Evolutionary conservation across 2,888 invertebrate genomes (phyloP).

Genomic region (Pristionchus fissidentatus): DNA sequence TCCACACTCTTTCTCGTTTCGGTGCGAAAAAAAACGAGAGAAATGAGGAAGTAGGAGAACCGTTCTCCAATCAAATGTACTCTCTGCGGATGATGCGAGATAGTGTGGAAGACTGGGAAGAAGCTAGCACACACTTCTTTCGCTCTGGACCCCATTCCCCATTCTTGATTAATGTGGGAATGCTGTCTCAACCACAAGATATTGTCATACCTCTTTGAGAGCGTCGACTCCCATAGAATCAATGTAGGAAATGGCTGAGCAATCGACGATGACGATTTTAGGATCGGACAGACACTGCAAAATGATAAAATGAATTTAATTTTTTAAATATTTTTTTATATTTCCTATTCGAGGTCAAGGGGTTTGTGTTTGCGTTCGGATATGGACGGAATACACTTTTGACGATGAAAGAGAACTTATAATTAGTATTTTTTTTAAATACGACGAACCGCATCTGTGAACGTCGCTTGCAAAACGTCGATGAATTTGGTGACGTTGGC

Average conservation of each 20-base stretch:
- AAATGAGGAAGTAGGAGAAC: background rate
- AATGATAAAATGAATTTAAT: background rate
- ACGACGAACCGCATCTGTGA: slow-evolving; percentile 51
- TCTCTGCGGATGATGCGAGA: no score
- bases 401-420: no score
- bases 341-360: no score
- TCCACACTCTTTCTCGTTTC: no score
- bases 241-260: slow-evolving; percentile 63
- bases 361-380: background rate
- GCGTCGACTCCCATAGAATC: slow-evolving; percentile 71
- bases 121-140: no score
- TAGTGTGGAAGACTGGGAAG: no score
- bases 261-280: slow-evolving; percentile 61
- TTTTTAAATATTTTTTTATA: background rate
- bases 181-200: background rate
- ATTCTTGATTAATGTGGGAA: no score
- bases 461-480: slow-evolving; percentile 57
- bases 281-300: slow-evolving; percentile 50
- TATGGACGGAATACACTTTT: background rate
- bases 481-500: slow-evolving; percentile 66
- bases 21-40: no score
- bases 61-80: no score
- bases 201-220: slow-evolving; percentile 49
- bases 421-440: no score
- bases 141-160: no score